phyloP scores from a whole-genome alignment of 1,140 invertebrate genomes.

The Diorhabda sublineata region DNA sequence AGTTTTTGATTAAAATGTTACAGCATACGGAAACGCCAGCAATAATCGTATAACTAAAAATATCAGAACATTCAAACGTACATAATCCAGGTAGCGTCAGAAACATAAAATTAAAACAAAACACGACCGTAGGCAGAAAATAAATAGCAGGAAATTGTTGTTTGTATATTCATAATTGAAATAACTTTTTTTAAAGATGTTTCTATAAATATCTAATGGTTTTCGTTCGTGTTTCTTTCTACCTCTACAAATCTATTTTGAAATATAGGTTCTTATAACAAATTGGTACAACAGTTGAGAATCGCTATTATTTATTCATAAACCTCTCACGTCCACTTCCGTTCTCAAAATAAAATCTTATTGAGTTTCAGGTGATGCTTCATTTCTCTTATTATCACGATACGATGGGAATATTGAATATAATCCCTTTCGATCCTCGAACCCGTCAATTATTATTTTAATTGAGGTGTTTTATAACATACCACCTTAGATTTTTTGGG shows the following conservation, averaged over 20 bases:
- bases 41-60: too few species aligned
- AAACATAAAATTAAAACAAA: too few species aligned
- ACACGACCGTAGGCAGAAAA: neutral
- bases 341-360: conserved; percentile 17
- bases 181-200: neutral
- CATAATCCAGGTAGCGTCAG: too few species aligned
- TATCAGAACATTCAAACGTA: too few species aligned
- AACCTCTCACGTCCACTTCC: conserved; percentile 16
- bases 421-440: neutral
- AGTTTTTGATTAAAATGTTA: too few species aligned
- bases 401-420: neutral
- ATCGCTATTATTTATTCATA: conserved; percentile 12
- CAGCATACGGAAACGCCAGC: too few species aligned
- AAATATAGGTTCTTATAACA: conserved; percentile 18
- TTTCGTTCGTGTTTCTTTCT: conserved; percentile 6
- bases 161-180: conserved; percentile 3
- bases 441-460: neutral
- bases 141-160: neutral
- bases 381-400: neutral
- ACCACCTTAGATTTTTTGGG: neutral
- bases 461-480: neutral
- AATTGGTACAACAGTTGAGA: conserved; percentile 9
- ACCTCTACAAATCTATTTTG: conserved; percentile 19
- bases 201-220: conserved; percentile 1
- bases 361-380: conserved; percentile 6